Percentiles rank a stretch among this genome's conserved stretches.
phyloP scores from a whole-genome alignment of 2,113 vertebrate genomes.

The Beaufortia kweichowensis region DNA sequence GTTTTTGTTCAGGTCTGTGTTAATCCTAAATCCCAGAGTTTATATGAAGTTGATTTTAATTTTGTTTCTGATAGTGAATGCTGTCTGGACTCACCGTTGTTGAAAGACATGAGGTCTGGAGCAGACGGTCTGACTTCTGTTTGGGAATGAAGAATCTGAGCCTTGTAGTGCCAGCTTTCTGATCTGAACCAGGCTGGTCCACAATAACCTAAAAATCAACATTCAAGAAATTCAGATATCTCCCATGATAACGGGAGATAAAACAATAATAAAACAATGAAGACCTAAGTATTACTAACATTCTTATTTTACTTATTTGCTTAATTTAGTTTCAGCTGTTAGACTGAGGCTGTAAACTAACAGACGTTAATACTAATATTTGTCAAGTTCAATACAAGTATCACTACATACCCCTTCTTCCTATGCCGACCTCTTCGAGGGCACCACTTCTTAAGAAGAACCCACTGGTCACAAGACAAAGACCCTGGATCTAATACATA shows the following conservation, averaged over 20 bases:
- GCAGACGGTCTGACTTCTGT: neutral
- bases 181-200: constrained; percentile 39
- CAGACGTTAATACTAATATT: no score
- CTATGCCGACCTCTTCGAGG: constrained; percentile 4
- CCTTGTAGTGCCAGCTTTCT: constrained; percentile 2
- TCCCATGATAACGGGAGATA: no score
- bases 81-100: constrained; percentile 36
- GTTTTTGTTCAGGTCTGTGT: neutral
- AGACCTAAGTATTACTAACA: no score
- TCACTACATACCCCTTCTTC: constrained; percentile 21
- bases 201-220: constrained; percentile 37
- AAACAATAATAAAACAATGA: no score
- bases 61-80: neutral
- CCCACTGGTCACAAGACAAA: constrained; percentile 48
- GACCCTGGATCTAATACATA: constrained; percentile 41
- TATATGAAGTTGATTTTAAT: neutral
- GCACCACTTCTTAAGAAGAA: constrained; percentile 38
- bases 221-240: neutral
- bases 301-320: no score
- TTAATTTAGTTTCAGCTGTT: no score
- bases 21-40: neutral
- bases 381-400: no score
- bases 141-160: neutral
- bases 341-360: no score
- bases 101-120: constrained; percentile 52